phyloP scores from a whole-genome alignment of 2,113 vertebrate species.

The Rhabdomys dilectus region DNA sequence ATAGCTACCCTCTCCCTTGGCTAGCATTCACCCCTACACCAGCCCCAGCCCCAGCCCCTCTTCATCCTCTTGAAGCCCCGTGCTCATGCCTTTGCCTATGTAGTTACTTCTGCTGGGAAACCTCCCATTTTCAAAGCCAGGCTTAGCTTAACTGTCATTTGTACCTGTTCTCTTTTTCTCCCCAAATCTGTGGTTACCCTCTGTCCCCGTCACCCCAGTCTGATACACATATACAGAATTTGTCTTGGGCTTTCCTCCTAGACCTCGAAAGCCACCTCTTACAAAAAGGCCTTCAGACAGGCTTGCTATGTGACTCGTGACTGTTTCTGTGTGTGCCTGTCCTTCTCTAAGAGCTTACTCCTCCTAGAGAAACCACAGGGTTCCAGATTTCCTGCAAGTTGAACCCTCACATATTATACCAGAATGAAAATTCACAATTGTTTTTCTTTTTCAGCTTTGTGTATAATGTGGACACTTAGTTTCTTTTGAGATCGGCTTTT shows the following conservation, averaged over 20 bases:
- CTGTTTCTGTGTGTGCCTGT: background rate
- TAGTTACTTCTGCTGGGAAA: background rate
- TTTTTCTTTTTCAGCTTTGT: background rate
- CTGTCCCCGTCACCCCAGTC: background rate
- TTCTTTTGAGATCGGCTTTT: slow-evolving; percentile 11
- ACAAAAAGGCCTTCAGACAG: background rate
- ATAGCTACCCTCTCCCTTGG: too few species aligned
- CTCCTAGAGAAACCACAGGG: background rate
- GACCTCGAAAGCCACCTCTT: background rate
- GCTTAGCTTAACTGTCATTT: background rate
- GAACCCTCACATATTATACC: background rate
- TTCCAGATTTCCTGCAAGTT: background rate
- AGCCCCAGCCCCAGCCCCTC: background rate
- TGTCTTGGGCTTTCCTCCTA: background rate
- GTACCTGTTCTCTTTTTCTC: background rate
- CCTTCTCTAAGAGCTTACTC: background rate
- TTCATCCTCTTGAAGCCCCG: background rate
- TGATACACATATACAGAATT: background rate
- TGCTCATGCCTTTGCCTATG: background rate
- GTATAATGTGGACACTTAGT: background rate
- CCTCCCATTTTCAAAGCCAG: background rate
- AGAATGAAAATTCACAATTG: background rate
- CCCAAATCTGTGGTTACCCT: too few species aligned
- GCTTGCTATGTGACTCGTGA: background rate
- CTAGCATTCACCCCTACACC: background rate